A percentile compares a stretch with the other conserved stretches of the same genome.
Evolutionary conservation across 2,797 vertebrate genomes (phyloP).

Genomic region (Discoglossus pictus): DNA sequence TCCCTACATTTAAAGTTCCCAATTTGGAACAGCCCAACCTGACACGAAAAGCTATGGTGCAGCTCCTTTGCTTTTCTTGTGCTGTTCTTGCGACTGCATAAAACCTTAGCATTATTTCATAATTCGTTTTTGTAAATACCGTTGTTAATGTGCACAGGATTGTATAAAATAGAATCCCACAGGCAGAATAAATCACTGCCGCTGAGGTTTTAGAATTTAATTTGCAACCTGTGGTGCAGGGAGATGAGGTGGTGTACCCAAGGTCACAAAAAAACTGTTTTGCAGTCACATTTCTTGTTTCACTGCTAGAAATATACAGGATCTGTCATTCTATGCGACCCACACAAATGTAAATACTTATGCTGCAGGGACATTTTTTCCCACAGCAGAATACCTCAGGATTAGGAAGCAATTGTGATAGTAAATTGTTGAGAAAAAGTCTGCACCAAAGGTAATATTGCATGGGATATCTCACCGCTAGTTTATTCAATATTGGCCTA

Average conservation of each 20-base stretch:
- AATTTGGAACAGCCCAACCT: not conserved
- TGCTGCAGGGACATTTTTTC: constrained; percentile 41
- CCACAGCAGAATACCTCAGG: constrained; percentile 27
- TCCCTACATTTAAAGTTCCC: no score
- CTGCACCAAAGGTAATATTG: constrained; percentile 41
- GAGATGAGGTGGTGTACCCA: constrained; percentile 47
- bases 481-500: constrained; percentile 37
- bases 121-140: constrained; percentile 44
- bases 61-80: constrained; percentile 4
- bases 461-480: constrained; percentile 22
- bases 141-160: constrained; percentile 45
- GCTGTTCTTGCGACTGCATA: constrained; percentile 12
- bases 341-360: constrained; percentile 47
- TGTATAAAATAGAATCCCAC: constrained; percentile 49
- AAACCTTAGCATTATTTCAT: constrained; percentile 30
- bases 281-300: constrained; percentile 46
- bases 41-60: not conserved
- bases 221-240: constrained; percentile 43
- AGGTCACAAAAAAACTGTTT: constrained; percentile 44
- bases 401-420: constrained; percentile 42
- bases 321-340: constrained; percentile 45
- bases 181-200: constrained; percentile 36
- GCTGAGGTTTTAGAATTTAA: constrained; percentile 47
- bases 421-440: constrained; percentile 39
- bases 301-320: constrained; percentile 40